phyloP scores from a whole-genome alignment of 2,888 invertebrate species.

The Cephalotes varians region DNA sequence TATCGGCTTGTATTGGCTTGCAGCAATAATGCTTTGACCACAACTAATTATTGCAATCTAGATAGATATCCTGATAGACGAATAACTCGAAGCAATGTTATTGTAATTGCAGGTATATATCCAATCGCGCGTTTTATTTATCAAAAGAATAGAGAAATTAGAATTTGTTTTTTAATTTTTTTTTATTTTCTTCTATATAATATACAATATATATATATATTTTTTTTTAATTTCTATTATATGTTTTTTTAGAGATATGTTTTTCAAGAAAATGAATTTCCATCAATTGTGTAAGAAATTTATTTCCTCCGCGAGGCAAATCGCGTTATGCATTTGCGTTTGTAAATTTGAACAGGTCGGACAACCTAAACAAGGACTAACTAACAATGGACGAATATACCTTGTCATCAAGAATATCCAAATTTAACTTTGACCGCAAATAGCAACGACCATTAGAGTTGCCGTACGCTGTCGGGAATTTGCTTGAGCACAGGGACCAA shows the following conservation, averaged over 20 bases:
- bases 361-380: conserved; percentile 14
- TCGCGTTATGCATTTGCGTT: conserved; percentile 1
- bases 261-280: background rate
- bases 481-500: conserved; percentile 9
- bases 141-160: background rate
- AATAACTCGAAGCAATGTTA: conserved; percentile 2
- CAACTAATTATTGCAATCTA: conserved; percentile 21
- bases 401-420: conserved; percentile 40
- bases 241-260: background rate
- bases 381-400: background rate
- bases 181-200: background rate
- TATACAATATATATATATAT: background rate
- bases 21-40: background rate
- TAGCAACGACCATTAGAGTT: conserved; percentile 38
- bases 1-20: background rate
- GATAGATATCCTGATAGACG: background rate
- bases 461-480: conserved; percentile 26
- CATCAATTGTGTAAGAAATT: background rate
- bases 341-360: conserved; percentile 16
- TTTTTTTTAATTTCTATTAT: background rate
- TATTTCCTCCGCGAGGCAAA: background rate
- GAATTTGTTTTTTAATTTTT: background rate
- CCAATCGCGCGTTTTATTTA: background rate
- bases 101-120: background rate
- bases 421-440: conserved; percentile 47